phyloP scores from a whole-genome alignment of 2,888 invertebrate genomes.

The Megamerina dolium region DNA sequence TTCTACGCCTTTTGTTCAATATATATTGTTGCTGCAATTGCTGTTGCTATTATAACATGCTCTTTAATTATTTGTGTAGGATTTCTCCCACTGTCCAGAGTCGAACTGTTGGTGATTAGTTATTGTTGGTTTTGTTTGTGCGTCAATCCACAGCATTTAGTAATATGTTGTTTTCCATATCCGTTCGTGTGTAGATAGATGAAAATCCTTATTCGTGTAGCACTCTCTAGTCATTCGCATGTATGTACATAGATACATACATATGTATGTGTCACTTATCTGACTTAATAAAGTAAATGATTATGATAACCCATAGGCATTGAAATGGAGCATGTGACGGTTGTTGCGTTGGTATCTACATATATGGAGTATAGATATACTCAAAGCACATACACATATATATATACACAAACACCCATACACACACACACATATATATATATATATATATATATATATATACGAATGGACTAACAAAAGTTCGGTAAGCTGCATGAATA shows the following conservation, averaged over 20 bases:
- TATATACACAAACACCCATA: constrained; percentile 9
- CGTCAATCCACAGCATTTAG: constrained; percentile 13
- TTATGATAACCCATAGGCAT: no score
- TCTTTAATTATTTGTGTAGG: constrained; percentile 20
- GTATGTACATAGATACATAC: no score
- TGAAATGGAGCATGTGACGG: no score
- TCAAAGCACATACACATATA: constrained; percentile 1
- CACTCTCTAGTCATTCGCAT: no score
- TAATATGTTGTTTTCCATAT: constrained; percentile 15
- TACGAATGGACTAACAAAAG: not conserved
- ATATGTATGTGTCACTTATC: no score
- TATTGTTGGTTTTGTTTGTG: no score
- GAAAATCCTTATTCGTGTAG: no score
- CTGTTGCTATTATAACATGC: constrained; percentile 8
- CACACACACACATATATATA: constrained; percentile 8
- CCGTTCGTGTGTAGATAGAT: no score
- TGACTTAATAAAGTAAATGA: no score
- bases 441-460: constrained; percentile 4
- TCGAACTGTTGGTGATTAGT: constrained; percentile 24
- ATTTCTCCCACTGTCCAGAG: constrained; percentile 6
- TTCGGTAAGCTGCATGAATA: no score
- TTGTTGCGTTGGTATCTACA: no score
- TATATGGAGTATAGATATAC: no score
- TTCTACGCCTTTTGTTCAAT: constrained; percentile 18
- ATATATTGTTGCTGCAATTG: not conserved